phyloP scores from a whole-genome alignment of 2,797 vertebrate genomes.

The Lacerta bilineata region DNA sequence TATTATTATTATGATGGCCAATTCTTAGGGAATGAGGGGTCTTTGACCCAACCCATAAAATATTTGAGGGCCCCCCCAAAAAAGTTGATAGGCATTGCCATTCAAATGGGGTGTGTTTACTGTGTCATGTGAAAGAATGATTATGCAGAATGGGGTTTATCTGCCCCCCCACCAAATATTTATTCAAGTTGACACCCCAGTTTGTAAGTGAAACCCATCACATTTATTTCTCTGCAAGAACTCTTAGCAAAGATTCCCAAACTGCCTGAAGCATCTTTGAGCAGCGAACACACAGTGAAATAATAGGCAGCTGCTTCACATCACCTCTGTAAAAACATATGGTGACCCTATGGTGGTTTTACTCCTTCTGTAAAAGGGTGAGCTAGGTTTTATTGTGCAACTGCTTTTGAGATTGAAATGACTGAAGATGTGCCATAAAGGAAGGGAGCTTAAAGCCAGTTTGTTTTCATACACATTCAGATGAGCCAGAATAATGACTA shows the following conservation, averaged over 20 bases:
- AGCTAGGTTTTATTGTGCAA: not conserved
- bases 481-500: not conserved
- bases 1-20: too few species aligned
- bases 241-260: not conserved
- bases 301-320: not conserved
- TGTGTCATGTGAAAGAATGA: too few species aligned
- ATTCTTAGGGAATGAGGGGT: too few species aligned
- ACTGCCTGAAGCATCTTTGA: not conserved
- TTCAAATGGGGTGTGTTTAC: too few species aligned
- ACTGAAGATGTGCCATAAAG: not conserved
- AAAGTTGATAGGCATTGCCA: too few species aligned
- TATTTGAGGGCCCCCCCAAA: too few species aligned
- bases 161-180: too few species aligned
- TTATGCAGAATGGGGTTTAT: too few species aligned
- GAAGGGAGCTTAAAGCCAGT: conserved; percentile 4
- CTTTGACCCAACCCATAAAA: too few species aligned
- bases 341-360: too few species aligned
- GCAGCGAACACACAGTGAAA: not conserved
- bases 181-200: too few species aligned
- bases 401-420: not conserved
- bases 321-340: not conserved
- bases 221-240: not conserved
- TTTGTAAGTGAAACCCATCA: not conserved
- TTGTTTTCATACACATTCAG: not conserved
- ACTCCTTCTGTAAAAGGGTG: not conserved